Evolutionary conservation across 2,113 vertebrate species (phyloP).

Genomic region (Rafetus swinhoei): DNA sequence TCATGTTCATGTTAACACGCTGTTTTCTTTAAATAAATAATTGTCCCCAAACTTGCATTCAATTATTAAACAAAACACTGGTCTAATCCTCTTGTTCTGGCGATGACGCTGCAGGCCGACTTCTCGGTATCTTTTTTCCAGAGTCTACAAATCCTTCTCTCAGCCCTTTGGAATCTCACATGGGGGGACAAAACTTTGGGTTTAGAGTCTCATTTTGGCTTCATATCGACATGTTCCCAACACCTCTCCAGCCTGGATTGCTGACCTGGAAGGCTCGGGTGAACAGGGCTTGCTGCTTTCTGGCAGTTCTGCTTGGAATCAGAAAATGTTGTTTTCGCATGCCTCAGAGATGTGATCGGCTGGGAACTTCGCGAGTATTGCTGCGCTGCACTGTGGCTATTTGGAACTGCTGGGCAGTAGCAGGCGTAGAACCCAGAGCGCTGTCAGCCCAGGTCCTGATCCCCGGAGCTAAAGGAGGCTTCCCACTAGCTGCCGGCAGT

Average conservation of each 20-base stretch:
- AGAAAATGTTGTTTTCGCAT: background rate
- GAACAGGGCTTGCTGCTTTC: background rate
- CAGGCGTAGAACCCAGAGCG: background rate
- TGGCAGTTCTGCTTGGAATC: background rate
- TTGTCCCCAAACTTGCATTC: background rate
- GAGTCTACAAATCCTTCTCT: background rate
- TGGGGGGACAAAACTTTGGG: background rate
- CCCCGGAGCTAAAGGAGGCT: background rate
- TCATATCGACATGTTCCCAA: background rate
- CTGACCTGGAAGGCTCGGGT: background rate
- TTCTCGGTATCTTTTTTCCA: background rate
- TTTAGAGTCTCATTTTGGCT: background rate
- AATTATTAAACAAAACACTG: background rate
- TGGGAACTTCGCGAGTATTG: background rate
- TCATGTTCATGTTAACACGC: background rate
- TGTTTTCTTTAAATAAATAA: constrained; percentile 15
- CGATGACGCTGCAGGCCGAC: background rate
- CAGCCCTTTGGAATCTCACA: background rate
- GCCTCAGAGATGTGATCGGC: background rate
- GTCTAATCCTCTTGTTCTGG: rapidly evolving
- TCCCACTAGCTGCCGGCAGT: background rate
- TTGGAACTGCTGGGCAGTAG: background rate
- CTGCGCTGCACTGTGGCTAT: background rate
- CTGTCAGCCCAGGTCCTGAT: background rate
- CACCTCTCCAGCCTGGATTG: background rate